Conservation (phyloP, 2,113 vertebrate genomes). For the Anhinga anhinga region DNA sequence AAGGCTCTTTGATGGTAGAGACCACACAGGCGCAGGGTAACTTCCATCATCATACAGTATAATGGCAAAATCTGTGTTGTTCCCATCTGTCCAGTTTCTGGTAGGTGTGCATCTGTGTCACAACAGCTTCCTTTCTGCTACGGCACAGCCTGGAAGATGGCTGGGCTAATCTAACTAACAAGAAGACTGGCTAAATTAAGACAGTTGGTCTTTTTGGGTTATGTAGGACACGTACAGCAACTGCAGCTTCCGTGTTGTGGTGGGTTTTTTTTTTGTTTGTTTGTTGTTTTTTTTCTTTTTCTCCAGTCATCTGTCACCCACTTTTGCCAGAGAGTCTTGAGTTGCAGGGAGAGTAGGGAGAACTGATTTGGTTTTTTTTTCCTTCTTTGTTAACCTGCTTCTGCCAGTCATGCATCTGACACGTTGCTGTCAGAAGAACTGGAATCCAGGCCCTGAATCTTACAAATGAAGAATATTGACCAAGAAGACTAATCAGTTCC, state of each 20-base stretch:
- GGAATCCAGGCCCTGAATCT: background rate
- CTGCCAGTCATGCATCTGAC: background rate
- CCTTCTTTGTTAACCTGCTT: background rate
- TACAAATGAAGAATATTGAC: background rate
- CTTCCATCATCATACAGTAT: too few species aligned
- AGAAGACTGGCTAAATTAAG: too few species aligned
- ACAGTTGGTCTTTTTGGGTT: background rate
- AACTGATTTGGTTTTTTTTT: background rate
- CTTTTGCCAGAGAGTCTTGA: background rate
- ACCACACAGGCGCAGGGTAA: background rate
- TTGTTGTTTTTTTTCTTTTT: background rate
- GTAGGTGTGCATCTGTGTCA: background rate
- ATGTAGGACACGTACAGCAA: background rate
- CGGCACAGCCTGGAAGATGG: background rate
- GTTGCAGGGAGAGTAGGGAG: accelerated
- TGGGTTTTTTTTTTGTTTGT: background rate
- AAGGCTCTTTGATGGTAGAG: background rate
- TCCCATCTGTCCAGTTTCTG: background rate
- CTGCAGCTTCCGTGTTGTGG: background rate
- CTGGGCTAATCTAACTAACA: background rate
- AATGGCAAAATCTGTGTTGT: background rate
- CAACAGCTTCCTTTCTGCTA: background rate
- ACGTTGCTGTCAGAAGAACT: background rate
- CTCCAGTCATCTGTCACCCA: background rate
- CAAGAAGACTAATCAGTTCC: background rate